A percentile compares a stretch with the other conserved stretches of the same genome.
Conservation (phyloP, 1,140 invertebrate species). For the Bilobella aurantiaca region DNA sequence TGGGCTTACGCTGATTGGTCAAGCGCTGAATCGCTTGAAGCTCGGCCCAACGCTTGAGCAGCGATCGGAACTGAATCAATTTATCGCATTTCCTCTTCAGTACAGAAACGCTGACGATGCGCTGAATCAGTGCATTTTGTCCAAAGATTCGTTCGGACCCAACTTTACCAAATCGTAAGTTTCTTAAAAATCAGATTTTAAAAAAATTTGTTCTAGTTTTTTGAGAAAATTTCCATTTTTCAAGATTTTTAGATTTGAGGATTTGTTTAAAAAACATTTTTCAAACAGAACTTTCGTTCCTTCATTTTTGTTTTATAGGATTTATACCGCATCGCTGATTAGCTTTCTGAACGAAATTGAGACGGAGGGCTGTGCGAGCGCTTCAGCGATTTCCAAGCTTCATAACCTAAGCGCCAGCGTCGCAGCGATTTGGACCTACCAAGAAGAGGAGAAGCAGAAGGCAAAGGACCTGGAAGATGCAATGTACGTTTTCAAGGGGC, state of each 20-base stretch:
- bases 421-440: slow-evolving; percentile 60
- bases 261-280: slow-evolving; percentile 1
- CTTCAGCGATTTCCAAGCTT: slow-evolving; percentile 12
- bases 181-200: neutral
- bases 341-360: slow-evolving; percentile 32
- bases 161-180: neutral
- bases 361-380: slow-evolving; percentile 23
- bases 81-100: slow-evolving; percentile 12
- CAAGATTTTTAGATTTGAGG: no score
- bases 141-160: neutral
- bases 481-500: slow-evolving; percentile 63
- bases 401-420: slow-evolving; percentile 49
- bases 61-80: neutral
- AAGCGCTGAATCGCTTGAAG: slow-evolving; percentile 9
- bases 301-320: slow-evolving; percentile 9
- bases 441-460: slow-evolving; percentile 55
- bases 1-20: slow-evolving; percentile 8
- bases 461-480: slow-evolving; percentile 63
- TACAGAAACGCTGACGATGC: slow-evolving; percentile 3
- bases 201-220: neutral
- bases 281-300: neutral
- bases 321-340: slow-evolving; percentile 30
- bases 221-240: no score
- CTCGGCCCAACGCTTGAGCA: neutral
- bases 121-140: no score